Evolutionary conservation across 1,140 invertebrate species (phyloP).

Genomic region (Calosoma granatense): DNA sequence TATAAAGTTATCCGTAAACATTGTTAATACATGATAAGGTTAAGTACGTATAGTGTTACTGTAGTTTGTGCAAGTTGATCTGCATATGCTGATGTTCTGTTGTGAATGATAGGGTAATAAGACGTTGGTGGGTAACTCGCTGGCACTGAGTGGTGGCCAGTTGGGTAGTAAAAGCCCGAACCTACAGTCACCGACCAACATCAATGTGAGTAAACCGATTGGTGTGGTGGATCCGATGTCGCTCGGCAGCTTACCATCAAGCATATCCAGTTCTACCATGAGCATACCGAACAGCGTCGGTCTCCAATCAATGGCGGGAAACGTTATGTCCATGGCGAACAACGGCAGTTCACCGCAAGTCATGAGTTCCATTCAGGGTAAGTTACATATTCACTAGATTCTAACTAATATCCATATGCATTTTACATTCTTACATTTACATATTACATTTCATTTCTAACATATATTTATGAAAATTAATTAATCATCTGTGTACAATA

Average conservation of each 20-base stretch:
- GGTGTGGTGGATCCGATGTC: conserved; percentile 44
- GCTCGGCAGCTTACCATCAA: conserved; percentile 45
- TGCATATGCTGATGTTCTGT: too few species aligned
- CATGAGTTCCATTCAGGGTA: conserved; percentile 56
- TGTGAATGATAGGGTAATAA: conserved; percentile 63
- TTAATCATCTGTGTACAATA: too few species aligned
- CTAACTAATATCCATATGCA: too few species aligned
- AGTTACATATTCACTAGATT: too few species aligned
- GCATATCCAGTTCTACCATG: conserved; percentile 43
- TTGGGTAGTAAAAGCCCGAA: conserved; percentile 70
- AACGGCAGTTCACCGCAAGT: conserved; percentile 47
- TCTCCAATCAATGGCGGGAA: conserved; percentile 33
- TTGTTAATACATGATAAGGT: too few species aligned
- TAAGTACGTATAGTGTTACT: too few species aligned
- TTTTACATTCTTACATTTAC: too few species aligned
- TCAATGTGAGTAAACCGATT: conserved; percentile 46
- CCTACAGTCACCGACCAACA: conserved; percentile 71
- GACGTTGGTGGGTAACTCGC: conserved; percentile 55
- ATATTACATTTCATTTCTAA: too few species aligned
- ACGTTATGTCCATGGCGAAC: conserved; percentile 47
- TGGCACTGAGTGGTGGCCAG: conserved; percentile 56
- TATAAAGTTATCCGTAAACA: too few species aligned
- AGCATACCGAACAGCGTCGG: conserved; percentile 46
- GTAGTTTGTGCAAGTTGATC: too few species aligned
- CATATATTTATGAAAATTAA: too few species aligned